phyloP scores from a whole-genome alignment of 2,797 vertebrate genomes.

The Lateolabrax maculatus region DNA sequence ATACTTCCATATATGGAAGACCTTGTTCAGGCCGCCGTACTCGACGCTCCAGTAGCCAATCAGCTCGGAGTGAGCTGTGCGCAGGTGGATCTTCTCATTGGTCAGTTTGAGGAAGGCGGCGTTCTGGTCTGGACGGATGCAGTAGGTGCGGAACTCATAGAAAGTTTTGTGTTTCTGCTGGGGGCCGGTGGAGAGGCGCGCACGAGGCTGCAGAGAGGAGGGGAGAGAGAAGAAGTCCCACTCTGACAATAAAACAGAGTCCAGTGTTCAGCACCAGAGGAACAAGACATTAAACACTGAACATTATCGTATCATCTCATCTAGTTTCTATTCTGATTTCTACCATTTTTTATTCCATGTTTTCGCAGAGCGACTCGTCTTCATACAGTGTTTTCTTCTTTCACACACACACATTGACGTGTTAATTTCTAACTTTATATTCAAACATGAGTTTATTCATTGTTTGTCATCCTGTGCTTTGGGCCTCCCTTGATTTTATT shows the following conservation, averaged over 20 bases:
- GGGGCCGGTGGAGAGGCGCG: slow-evolving; percentile 42
- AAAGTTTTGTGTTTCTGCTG: slow-evolving; percentile 80
- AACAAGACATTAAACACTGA: too few relatives aligned
- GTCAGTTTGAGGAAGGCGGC: slow-evolving; percentile 88
- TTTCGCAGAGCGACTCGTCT: too few relatives aligned
- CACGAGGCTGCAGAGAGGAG: slow-evolving; percentile 60
- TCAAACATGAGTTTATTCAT: too few relatives aligned
- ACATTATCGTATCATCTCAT: too few relatives aligned
- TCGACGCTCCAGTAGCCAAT: slow-evolving; percentile 92
- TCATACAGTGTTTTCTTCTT: too few relatives aligned
- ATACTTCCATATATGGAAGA: slow-evolving; percentile 95
- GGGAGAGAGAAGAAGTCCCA: slow-evolving; percentile 9
- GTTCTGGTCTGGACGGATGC: slow-evolving; percentile 88
- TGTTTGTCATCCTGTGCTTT: too few relatives aligned
- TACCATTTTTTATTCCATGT: too few relatives aligned
- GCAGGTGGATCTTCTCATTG: slow-evolving; percentile 87
- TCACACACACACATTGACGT: too few relatives aligned
- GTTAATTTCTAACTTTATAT: too few relatives aligned
- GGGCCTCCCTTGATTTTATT: too few relatives aligned
- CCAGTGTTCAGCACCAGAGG: too few relatives aligned
- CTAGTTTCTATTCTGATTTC: too few relatives aligned
- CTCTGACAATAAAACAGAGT: slow-evolving; percentile 1
- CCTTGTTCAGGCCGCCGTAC: slow-evolving; percentile 91
- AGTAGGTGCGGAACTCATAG: slow-evolving; percentile 93
- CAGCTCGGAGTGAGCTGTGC: slow-evolving; percentile 90